These are phyloP conservation scores for Fregata magnificens DNA, from an alignment of 2,113 vertebrate species.

Conservation along the genomic window DNA sequence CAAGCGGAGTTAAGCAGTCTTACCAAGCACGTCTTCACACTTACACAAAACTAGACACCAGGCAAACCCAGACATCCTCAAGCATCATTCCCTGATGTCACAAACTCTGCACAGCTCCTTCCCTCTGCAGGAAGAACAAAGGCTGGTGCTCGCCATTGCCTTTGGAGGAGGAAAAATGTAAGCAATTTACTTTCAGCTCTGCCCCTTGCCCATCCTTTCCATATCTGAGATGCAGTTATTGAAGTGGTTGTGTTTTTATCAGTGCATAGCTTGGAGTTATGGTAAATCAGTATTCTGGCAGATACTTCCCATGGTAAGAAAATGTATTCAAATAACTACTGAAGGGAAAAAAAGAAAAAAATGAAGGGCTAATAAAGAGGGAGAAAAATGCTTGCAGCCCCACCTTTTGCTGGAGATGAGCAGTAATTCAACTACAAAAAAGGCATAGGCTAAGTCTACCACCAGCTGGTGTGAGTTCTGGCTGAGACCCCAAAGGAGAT, in stretches of 20 bases:
- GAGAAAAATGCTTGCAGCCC: neutral
- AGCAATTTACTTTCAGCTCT: neutral
- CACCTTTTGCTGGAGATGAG: neutral
- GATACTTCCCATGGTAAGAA: neutral
- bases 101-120: neutral
- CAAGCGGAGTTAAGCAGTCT: neutral
- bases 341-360: neutral
- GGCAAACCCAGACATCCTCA: neutral
- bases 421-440: neutral
- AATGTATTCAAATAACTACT: neutral
- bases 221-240: neutral
- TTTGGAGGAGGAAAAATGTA: neutral
- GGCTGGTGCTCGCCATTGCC: neutral
- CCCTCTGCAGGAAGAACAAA: neutral
- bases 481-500: neutral
- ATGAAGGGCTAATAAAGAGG: neutral
- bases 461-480: neutral
- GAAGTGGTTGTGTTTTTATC: neutral
- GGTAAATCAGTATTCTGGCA: neutral
- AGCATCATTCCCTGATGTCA: neutral
- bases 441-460: neutral
- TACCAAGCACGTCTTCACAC: neutral
- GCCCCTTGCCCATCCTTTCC: neutral
- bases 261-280: neutral
- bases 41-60: neutral